Base-by-base conservation (phyloP, 2,797 vertebrate genomes). In the Typhlichthys subterraneus region DNA sequence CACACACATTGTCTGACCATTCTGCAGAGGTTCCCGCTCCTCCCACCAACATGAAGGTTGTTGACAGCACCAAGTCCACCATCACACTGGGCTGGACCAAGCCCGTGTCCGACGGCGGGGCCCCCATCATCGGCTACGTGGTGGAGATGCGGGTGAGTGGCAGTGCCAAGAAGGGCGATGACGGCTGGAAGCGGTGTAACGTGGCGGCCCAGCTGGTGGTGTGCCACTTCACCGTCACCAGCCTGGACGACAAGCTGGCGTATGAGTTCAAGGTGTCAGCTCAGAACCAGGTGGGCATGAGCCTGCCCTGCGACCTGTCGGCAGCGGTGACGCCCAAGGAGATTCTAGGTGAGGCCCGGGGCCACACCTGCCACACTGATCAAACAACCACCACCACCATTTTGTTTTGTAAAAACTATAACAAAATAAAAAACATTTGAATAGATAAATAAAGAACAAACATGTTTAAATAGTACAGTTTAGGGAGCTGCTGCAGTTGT, bases 221-320 rank as follows among this genome's bases (percentile, higher is more conserved):
- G 57, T 97, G 94, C 72, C 94, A 97, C 85, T 99, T 96, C 85
- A 97, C 95, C 1, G 94, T 95, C 57, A 92, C 93, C 60, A 95
- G 94, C 84, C 91, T 99, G 52, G 92, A 95, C 75, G 94, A 96
- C 73, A 94, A 95, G 1, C 90, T 96, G 12, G 84, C 92, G 57
- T 99, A 99, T 63, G 96, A 99, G 78, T 99, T 99, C 82, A 93
- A 97, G 72, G 98, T 99, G 68, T 98, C 96, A 50, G 97, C 97
- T 59, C 97, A 99, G 90, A 99, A 99, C 72, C 98, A 99, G 69
- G 94, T 99, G 86, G 98, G 98, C 75, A 92, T 99, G 85, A 97
- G 98, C 60, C 90, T 93, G 67, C 95, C 98, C 69, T 97, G 96
- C 57, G 91, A 97, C 85, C 85, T 99, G 65, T 96, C 95, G 68